phyloP scores from a whole-genome alignment of 2,797 vertebrate species.

The Eleutherodactylus coqui region DNA sequence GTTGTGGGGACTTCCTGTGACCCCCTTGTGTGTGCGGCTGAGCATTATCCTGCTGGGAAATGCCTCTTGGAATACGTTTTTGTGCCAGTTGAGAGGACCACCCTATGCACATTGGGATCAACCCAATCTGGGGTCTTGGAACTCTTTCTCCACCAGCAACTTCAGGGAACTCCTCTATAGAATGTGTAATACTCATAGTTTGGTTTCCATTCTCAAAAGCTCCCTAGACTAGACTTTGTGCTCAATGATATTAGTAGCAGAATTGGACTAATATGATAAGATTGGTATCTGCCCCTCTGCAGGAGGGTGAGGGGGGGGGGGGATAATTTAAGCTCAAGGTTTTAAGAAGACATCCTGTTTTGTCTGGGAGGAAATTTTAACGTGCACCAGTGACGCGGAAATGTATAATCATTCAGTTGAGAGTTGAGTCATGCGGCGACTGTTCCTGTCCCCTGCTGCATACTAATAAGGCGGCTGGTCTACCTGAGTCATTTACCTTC shows the following conservation, averaged over 20 bases:
- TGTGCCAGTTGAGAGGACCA: too few species aligned
- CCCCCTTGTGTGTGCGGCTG: too few species aligned
- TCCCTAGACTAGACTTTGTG: neutral
- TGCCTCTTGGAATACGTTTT: too few species aligned
- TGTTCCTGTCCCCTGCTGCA: slow-evolving; percentile 7
- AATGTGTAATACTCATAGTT: neutral
- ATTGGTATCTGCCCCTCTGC: neutral
- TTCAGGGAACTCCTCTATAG: neutral
- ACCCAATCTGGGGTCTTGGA: too few species aligned
- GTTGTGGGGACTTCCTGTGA: too few species aligned
- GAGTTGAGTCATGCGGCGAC: slow-evolving; percentile 15
- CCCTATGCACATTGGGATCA: too few species aligned
- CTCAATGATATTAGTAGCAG: neutral
- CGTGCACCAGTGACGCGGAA: slow-evolving; percentile 28
- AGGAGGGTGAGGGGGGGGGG: neutral
- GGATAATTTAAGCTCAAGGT: neutral
- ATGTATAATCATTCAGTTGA: slow-evolving; percentile 36
- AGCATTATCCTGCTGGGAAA: too few species aligned
- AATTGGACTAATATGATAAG: neutral
- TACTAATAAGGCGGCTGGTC: slow-evolving; percentile 14
- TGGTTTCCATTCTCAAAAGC: neutral
- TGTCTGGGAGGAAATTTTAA: slow-evolving; percentile 39
- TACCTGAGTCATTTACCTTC: slow-evolving; percentile 28
- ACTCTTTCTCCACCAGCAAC: too few species aligned
- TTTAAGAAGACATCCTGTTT: slow-evolving; percentile 47